Evolutionary conservation across 2,797 vertebrate species (phyloP).

Genomic region (Lacerta bilineata): DNA sequence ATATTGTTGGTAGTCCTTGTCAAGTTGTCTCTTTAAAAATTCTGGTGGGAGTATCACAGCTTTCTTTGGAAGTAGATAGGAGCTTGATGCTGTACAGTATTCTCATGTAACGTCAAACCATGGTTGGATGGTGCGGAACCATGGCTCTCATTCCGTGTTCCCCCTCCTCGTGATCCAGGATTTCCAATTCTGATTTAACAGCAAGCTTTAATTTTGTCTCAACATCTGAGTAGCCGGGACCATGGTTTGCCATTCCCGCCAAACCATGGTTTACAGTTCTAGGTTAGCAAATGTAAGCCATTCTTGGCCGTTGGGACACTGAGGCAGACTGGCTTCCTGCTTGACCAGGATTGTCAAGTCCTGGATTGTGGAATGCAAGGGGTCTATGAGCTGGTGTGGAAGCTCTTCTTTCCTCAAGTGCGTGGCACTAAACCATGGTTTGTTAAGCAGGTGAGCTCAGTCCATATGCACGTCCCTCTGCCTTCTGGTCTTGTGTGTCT

Average conservation of each 20-base stretch:
- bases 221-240: not conserved
- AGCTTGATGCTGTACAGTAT: no score
- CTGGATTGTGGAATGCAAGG: no score
- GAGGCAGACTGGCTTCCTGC: no score
- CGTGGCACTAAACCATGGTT: no score
- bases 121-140: not conserved
- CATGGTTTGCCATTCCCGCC: not conserved
- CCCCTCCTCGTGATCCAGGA: no score
- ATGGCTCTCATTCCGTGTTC: not conserved
- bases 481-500: not conserved
- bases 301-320: no score
- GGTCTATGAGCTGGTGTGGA: no score
- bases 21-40: not conserved
- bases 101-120: not conserved
- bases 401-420: no score
- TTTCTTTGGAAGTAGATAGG: not conserved
- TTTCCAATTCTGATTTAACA: not conserved
- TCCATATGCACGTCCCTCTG: not conserved
- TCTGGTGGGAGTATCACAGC: no score
- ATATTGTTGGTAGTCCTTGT: not conserved
- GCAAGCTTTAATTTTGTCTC: not conserved
- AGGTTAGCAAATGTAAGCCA: no score
- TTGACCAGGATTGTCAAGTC: no score
- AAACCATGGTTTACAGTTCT: not conserved
- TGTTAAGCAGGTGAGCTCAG: not conserved